Base-by-base conservation (phyloP, 2,888 invertebrate species). In the Biston stratarius region DNA sequence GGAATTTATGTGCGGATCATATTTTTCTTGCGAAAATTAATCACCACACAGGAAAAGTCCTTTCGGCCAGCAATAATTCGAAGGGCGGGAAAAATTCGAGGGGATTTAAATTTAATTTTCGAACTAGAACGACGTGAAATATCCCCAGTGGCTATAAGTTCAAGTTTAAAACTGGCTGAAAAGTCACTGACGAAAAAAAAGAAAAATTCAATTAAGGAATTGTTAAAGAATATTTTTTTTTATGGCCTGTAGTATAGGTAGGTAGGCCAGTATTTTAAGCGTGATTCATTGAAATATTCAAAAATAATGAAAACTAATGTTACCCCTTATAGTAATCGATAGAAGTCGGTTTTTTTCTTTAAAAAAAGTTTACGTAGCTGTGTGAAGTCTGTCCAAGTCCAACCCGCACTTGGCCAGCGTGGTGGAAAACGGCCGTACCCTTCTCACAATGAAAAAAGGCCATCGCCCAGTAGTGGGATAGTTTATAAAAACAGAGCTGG, bases 21-120 rank as follows among this genome's bases (percentile, higher is more conserved):
- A 76, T 77, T 87, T 86, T 86, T 86, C 87, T 75, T 73, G 74
- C 76, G 76, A 88, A 89, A 89, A 88, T 87, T 89, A 85, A 83
- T 85, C 84, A 81, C 79, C 80, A 75, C 80, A 78, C 82, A 38
- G 44, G 77, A 85, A 84, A 88, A 84, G 80, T 86, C 84, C 85
- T 87, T 84, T 85, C 85, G 83, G 86, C 82, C 81, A 82, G 86
- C 85, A 85, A 89, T 89, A 89, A 92, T 91, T 89, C 74, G 81
- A 81, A 88, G 92, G 92, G 91, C 86, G 87, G 89, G 78, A 91
- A 91, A 91, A 93, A 90, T 83, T 84, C 83, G 84, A 86, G 92
- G 92, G 94, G 91, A 90, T 89, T 91, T 89, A 91, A 94, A 94
- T 93, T 94, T 92, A 93, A 94, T 93, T 93, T 93, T 87, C 87